Evolutionary conservation across 2,797 vertebrate species (phyloP), one percentile per base, ranked within the genome.

Genomic region (Austrolebias charrua): DNA sequence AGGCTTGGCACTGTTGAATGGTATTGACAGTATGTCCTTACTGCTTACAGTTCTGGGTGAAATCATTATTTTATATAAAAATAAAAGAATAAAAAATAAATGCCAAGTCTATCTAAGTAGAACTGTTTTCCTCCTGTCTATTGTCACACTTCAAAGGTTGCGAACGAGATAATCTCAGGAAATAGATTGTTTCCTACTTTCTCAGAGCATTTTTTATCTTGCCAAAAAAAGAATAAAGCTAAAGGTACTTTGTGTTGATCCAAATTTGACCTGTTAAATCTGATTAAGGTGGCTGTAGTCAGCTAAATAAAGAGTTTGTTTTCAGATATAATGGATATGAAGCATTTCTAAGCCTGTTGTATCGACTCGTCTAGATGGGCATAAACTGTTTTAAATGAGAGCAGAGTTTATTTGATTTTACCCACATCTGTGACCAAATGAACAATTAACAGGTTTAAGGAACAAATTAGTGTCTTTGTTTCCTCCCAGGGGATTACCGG

Each of bases 381-480:
- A 71, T 67, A 80, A 82, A 76, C 56, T 59, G 53, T 35, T 61
- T 56, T 75, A 60, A 54, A 52, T 24, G 19, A 75, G 55, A 65
- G 63, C n/a, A 5, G 10, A 72, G 71, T 44, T 77, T 70, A 69
- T 77, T 73, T 64, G 28, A 73, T 71, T 83, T 88, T 80, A 67
- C 71, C 33, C 29, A 2, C 67, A 81, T 89, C 82, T 89, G 76
- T 73, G 74, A 84, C 80, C 82, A 89, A 88, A 85, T 73, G 63
- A 72, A 79, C 86, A 84, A 88, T 90, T 89, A 88, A 79, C 78
- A 81, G 76, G 76, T 82, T 83, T 63, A 69, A 75, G 75, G 55
- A 76, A 69, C 72, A 87, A 80, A 89, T 87, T 86, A 82, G 67
- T 65, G 62, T 63, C 31, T 56, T 35, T 43, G 66, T 78, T 70